These are phyloP conservation scores for Nasonovia ribisnigri DNA, from an alignment of 2,888 invertebrate genomes.

Conservation along the genomic window DNA sequence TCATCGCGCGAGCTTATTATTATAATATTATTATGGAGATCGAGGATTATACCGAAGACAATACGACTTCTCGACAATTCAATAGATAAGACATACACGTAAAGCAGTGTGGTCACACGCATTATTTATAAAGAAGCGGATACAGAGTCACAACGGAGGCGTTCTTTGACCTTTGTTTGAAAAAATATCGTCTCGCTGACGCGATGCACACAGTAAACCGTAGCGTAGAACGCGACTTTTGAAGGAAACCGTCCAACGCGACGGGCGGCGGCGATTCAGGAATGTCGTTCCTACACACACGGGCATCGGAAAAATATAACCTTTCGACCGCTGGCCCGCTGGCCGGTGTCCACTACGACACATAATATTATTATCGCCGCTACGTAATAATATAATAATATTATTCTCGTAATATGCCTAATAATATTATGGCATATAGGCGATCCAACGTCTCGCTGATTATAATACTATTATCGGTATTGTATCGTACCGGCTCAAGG, in stretches of 20 bases:
- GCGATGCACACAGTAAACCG: background rate
- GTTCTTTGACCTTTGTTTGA: background rate
- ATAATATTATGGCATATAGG: too few species aligned
- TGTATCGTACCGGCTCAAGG: background rate
- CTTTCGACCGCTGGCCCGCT: slow-evolving; percentile 28
- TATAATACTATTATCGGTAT: background rate
- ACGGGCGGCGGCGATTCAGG: slow-evolving; percentile 8
- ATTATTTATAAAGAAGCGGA: background rate
- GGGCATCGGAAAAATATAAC: background rate
- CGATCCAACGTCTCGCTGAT: background rate
- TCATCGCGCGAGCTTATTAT: background rate
- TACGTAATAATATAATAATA: background rate
- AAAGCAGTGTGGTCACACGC: background rate
- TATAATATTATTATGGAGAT: background rate
- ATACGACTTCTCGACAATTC: background rate
- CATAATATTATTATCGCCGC: background rate
- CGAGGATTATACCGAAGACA: background rate
- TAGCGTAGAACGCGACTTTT: background rate
- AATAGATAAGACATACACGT: background rate
- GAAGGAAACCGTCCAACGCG: background rate
- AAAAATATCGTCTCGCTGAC: background rate
- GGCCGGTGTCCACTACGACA: background rate
- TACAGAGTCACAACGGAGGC: background rate
- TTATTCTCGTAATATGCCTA: background rate
- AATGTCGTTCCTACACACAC: slow-evolving; percentile 43